phyloP scores from a whole-genome alignment of 2,888 invertebrate genomes.

The Pollenia griseotomentosa region DNA sequence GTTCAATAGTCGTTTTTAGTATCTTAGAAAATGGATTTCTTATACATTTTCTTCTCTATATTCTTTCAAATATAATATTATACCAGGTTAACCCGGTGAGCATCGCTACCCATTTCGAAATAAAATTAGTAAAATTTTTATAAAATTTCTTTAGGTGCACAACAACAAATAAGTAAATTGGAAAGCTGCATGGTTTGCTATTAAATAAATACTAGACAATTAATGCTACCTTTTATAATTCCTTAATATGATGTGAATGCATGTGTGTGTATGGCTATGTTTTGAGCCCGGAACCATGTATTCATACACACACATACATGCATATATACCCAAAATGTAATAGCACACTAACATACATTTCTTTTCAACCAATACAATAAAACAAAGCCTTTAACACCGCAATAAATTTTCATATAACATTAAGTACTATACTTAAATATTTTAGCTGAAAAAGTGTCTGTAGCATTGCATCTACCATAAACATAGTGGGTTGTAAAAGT shows the following conservation, averaged over 20 bases:
- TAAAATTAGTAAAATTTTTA: not conserved
- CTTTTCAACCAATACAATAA: slow-evolving; percentile 56
- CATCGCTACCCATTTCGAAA: not conserved
- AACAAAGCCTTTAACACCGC: slow-evolving; percentile 71
- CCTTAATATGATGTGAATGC: slow-evolving; percentile 38
- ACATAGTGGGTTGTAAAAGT: slow-evolving; percentile 2
- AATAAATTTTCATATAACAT: slow-evolving; percentile 71
- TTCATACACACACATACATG: not conserved
- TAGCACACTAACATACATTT: slow-evolving; percentile 2
- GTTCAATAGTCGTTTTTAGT: no score
- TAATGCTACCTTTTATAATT: slow-evolving; percentile 68
- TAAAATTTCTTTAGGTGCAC: slow-evolving; percentile 12
- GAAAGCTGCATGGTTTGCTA: slow-evolving; percentile 7
- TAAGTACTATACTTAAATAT: slow-evolving; percentile 71
- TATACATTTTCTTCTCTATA: no score
- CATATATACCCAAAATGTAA: not conserved
- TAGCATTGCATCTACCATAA: not conserved
- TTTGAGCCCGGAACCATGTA: slow-evolving; percentile 12
- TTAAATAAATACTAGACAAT: slow-evolving; percentile 60
- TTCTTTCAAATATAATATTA: no score
- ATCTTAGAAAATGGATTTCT: no score
- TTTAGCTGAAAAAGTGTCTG: slow-evolving; percentile 49
- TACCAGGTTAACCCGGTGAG: no score
- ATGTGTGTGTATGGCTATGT: slow-evolving; percentile 27
- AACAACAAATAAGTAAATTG: not conserved